These are phyloP conservation scores for Pseudochromis fuscus DNA, from an alignment of 2,797 vertebrate genomes.

Conservation along the genomic window DNA sequence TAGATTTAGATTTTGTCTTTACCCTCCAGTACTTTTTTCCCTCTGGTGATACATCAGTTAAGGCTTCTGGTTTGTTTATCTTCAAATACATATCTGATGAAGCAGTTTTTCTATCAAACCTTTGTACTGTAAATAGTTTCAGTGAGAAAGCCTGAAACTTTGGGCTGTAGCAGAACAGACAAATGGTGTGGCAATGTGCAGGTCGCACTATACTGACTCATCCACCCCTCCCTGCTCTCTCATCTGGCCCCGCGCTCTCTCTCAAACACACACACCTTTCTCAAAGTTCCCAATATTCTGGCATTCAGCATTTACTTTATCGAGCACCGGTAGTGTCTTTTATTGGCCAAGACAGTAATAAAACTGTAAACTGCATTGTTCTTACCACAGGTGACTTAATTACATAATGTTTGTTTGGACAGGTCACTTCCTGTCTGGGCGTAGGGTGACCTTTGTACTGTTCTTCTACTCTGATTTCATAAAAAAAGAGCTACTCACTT, in stretches of 20 bases:
- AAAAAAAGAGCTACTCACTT: slow-evolving; percentile 79
- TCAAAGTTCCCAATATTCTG: neutral
- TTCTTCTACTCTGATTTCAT: slow-evolving; percentile 28
- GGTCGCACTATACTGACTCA: slow-evolving; percentile 74
- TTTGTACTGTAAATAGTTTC: slow-evolving; percentile 1
- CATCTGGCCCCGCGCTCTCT: slow-evolving; percentile 7
- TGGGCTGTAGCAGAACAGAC: slow-evolving; percentile 19
- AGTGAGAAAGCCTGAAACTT: slow-evolving; percentile 38
- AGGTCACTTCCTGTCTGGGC: slow-evolving; percentile 62
- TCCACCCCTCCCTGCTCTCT: slow-evolving; percentile 65
- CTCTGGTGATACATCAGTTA: neutral
- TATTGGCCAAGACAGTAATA: slow-evolving; percentile 16
- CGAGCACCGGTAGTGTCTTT: neutral
- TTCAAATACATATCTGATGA: neutral
- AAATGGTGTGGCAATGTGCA: slow-evolving; percentile 48
- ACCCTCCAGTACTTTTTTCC: neutral
- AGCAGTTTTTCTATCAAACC: neutral
- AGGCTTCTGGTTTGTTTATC: neutral
- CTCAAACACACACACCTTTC: slow-evolving; percentile 35
- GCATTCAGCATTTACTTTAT: slow-evolving; percentile 9
- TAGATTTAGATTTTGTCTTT: neutral
- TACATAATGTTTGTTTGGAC: slow-evolving; percentile 58
- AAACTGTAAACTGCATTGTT: slow-evolving; percentile 1
- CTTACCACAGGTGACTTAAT: slow-evolving; percentile 21
- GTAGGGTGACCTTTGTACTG: slow-evolving; percentile 36